A percentile compares a stretch with the other conserved stretches of the same genome.
phyloP scores from a whole-genome alignment of 2,888 invertebrate genomes.

The Drosophila mercatorum region DNA sequence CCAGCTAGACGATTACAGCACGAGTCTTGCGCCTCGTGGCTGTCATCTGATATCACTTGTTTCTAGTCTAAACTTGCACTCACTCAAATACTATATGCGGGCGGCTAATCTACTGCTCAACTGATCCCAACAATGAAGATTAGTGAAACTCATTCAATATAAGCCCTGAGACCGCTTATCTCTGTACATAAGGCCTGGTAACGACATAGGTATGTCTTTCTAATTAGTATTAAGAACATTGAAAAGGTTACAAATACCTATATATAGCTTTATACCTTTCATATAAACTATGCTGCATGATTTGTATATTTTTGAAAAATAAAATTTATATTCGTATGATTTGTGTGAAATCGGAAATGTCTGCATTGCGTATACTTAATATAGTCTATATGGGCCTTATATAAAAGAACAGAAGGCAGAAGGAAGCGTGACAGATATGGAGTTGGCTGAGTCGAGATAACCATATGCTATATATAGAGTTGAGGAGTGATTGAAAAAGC shows the following conservation, averaged over 20 bases:
- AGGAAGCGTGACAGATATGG: too few species aligned
- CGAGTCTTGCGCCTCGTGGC: slow-evolving; percentile 5
- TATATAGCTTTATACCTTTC: background rate
- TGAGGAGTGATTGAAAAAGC: too few species aligned
- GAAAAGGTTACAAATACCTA: background rate
- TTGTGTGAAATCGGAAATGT: background rate
- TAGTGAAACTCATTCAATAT: slow-evolving; percentile 23
- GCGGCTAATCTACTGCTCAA: slow-evolving; percentile 16
- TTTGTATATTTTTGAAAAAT: background rate
- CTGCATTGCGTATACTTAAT: background rate
- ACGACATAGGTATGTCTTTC: background rate
- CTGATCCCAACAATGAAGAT: slow-evolving; percentile 19
- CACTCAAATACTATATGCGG: slow-evolving; percentile 8
- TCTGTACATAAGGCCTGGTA: slow-evolving; percentile 6
- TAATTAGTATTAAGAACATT: background rate
- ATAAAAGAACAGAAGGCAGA: too few species aligned
- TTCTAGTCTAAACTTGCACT: slow-evolving; percentile 21
- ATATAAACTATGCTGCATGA: background rate
- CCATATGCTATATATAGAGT: too few species aligned
- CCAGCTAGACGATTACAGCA: slow-evolving; percentile 19
- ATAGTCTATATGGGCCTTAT: background rate
- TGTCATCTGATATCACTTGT: slow-evolving; percentile 13
- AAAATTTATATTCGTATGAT: background rate
- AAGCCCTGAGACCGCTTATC: slow-evolving; percentile 22
- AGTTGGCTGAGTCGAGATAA: too few species aligned